Evolutionary conservation across 2,888 invertebrate species (phyloP), one percentile per base, ranked within the genome.

Genomic region (Cephus rjabovi): DNA sequence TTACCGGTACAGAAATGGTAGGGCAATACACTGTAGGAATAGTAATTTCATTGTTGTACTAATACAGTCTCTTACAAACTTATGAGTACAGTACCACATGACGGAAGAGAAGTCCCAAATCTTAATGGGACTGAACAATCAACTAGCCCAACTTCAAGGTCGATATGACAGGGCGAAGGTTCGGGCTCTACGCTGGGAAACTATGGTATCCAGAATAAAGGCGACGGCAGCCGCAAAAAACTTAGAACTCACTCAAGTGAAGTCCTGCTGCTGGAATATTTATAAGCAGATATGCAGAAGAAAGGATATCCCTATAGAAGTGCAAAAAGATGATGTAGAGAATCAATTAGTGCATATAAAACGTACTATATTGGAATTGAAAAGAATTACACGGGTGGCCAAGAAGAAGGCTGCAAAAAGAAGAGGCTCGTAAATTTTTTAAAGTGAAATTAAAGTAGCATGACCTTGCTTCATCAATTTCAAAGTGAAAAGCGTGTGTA

Each of bases 101-200:
- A 93, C 94, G 0, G 94, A 95, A 84, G 93, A 93, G 86, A 94
- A 94, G 89, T 93, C 93, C 35, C 93, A 94, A 31, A 93, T 93
- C 81, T 92, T 95, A 79, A 94, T 95, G 93, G 94, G 94, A 1
- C 90, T 95, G 35, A 95, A 95, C 87, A 95, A 94, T 84, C 93
- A 93, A 78, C 92, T 95, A 31, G 94, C 94, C 15, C 93, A 93
- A 81, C 90, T 95, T 33, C 92, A 95, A 92, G 93, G 93, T 87
- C 93, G 94, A 71, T 94, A 94, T 87, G 94, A 94, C 84, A 93
- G 92, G 78, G 94, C 94, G 1, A 93, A 94, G 69, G 93, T 93
- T 80, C 92, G 93, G 68, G 93, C 94, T 0, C 89, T 94, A 40
- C 94, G 94, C 85, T 95, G 95, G 94, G 95, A 95, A 88, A 88